Percentiles rank a stretch among this genome's conserved stretches.
phyloP scores from a whole-genome alignment of 2,113 vertebrate genomes.

The Dryoscopus gambensis region DNA sequence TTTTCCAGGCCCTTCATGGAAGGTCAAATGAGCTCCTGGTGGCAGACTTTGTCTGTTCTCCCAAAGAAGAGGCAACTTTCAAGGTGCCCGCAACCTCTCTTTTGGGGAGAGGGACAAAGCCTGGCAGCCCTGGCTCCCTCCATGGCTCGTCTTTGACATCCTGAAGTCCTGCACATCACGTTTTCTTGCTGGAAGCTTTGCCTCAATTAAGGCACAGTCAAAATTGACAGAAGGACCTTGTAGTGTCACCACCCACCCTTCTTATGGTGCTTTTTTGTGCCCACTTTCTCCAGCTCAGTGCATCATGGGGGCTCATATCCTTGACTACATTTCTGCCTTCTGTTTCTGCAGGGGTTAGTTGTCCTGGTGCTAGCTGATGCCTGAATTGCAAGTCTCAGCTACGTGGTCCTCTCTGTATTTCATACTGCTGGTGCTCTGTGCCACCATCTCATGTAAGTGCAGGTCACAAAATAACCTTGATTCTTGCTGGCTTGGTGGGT shows the following conservation, averaged over 20 bases:
- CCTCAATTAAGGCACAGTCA: neutral
- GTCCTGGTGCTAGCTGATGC: neutral
- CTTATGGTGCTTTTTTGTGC: neutral
- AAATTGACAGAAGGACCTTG: neutral
- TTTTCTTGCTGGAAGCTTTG: neutral
- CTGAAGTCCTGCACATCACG: neutral
- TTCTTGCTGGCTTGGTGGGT: neutral
- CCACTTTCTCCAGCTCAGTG: neutral
- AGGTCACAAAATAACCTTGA: constrained; percentile 11
- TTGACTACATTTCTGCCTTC: neutral
- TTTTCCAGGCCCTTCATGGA: neutral
- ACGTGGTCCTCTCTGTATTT: neutral
- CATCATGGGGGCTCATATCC: accelerated
- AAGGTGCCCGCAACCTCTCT: constrained; percentile 60
- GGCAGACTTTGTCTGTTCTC: neutral
- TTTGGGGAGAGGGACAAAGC: constrained; percentile 47
- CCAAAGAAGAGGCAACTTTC: constrained; percentile 61
- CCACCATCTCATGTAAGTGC: neutral
- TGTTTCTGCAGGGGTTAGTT: neutral
- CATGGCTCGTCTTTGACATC: accelerated
- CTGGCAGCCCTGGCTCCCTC: neutral
- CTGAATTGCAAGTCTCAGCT: neutral
- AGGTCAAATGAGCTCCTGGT: constrained; percentile 39
- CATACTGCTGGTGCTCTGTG: neutral
- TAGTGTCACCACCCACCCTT: neutral